phyloP scores from a whole-genome alignment of 2,888 invertebrate genomes.

The Tenthredo livida region DNA sequence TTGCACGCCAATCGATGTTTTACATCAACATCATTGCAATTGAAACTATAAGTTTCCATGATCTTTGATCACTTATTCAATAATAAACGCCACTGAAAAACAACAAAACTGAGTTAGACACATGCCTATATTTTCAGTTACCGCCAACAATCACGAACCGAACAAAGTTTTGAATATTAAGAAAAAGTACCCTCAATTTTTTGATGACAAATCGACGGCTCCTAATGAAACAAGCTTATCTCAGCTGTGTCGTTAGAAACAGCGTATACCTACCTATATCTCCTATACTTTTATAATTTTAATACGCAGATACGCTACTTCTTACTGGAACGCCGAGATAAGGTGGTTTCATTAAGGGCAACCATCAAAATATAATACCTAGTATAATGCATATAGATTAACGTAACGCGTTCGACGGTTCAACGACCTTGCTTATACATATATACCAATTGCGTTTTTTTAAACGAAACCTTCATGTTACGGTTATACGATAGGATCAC shows the following conservation, averaged over 20 bases:
- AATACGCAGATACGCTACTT: too few relatives aligned
- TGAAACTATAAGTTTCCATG: not conserved
- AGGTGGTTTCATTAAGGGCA: not conserved
- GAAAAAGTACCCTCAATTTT: not conserved
- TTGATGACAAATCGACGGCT: not conserved
- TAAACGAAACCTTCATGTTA: conserved; percentile 1
- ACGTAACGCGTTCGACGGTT: conserved; percentile 5
- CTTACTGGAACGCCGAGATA: too few relatives aligned
- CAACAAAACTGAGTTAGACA: not conserved
- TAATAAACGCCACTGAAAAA: not conserved
- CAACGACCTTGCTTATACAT: not conserved
- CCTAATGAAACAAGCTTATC: too few relatives aligned
- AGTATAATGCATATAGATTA: not conserved
- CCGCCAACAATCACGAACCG: not conserved
- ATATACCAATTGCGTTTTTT: conserved; percentile 5
- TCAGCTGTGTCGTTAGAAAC: too few relatives aligned
- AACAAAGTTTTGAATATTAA: not conserved
- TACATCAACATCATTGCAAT: not conserved
- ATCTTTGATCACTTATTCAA: conserved; percentile 36
- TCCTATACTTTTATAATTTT: too few relatives aligned
- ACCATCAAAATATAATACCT: not conserved
- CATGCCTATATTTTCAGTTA: not conserved
- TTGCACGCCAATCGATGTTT: not conserved
- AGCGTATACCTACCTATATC: too few relatives aligned
- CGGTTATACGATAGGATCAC: not conserved